A percentile compares a stretch with the other conserved stretches of the same genome.
phyloP scores from a whole-genome alignment of 2,113 vertebrate genomes.

The Planiliza haematocheilus region DNA sequence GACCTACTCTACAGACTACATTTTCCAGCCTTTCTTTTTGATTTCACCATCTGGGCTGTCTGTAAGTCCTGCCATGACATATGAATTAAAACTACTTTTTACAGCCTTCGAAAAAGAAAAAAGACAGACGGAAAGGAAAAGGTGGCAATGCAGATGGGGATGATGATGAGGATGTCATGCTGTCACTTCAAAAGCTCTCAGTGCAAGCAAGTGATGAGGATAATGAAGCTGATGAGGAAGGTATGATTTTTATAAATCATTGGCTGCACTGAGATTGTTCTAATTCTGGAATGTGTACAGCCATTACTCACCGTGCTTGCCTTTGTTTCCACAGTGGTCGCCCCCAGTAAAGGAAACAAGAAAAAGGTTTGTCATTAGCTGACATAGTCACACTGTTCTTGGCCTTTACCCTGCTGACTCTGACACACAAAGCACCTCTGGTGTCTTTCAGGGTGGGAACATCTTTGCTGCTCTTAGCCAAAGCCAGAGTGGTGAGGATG shows the following conservation, averaged over 20 bases:
- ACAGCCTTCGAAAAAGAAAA: constrained; percentile 87
- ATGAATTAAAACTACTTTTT: background rate
- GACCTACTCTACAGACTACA: no score
- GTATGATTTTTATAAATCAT: background rate
- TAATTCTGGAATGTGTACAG: no score
- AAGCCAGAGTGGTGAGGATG: constrained; percentile 87
- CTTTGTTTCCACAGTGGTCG: constrained; percentile 53
- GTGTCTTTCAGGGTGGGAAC: constrained; percentile 84
- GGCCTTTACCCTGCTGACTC: background rate
- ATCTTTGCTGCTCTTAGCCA: constrained; percentile 90
- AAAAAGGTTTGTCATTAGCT: constrained; percentile 71
- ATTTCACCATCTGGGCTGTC: no score
- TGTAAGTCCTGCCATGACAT: no score
- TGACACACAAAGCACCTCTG: background rate
- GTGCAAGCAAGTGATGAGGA: constrained; percentile 88
- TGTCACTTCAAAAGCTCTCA: constrained; percentile 88
- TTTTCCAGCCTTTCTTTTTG: background rate
- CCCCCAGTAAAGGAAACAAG: constrained; percentile 74
- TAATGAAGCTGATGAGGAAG: constrained; percentile 79
- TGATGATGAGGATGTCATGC: constrained; percentile 82
- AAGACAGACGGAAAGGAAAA: constrained; percentile 86
- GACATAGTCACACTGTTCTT: background rate
- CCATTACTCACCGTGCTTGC: background rate
- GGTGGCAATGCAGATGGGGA: constrained; percentile 80
- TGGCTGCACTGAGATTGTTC: background rate